Evolutionary conservation across 2,888 invertebrate genomes (phyloP).

Genomic region (Polyploca ridens): DNA sequence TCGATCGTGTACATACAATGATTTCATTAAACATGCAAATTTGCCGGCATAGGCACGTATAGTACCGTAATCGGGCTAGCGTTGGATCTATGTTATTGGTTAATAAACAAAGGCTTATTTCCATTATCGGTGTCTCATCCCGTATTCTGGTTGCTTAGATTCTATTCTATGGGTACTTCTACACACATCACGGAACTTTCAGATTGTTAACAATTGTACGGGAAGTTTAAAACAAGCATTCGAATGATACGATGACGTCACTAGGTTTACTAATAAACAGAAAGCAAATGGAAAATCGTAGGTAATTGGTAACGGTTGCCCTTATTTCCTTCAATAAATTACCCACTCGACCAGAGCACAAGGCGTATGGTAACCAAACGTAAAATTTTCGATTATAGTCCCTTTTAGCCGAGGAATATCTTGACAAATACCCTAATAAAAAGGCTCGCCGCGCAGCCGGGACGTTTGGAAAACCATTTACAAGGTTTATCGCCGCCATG

Average conservation of each 20-base stretch:
- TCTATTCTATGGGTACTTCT: not conserved
- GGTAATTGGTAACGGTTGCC: constrained; percentile 18
- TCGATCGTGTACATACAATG: constrained; percentile 67
- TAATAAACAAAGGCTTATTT: constrained; percentile 40
- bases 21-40: constrained; percentile 79
- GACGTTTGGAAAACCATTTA: constrained; percentile 83
- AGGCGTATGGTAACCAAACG: constrained; percentile 76
- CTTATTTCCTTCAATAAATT: constrained; percentile 48
- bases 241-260: not conserved
- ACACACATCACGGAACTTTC: not conserved
- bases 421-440: constrained; percentile 83
- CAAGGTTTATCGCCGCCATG: constrained; percentile 82
- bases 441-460: constrained; percentile 74
- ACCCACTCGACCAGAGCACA: constrained; percentile 45
- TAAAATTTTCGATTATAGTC: constrained; percentile 78
- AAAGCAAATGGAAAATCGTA: constrained; percentile 2
- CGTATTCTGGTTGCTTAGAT: constrained; percentile 8
- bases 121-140: constrained; percentile 17
- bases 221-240: no score
- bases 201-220: not conserved
- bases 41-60: constrained; percentile 52
- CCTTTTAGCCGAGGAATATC: constrained; percentile 74
- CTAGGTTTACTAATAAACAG: not conserved
- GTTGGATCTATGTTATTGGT: constrained; percentile 42
- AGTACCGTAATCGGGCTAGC: constrained; percentile 50